phyloP scores from a whole-genome alignment of 2,113 vertebrate genomes.

The Natator depressus region DNA sequence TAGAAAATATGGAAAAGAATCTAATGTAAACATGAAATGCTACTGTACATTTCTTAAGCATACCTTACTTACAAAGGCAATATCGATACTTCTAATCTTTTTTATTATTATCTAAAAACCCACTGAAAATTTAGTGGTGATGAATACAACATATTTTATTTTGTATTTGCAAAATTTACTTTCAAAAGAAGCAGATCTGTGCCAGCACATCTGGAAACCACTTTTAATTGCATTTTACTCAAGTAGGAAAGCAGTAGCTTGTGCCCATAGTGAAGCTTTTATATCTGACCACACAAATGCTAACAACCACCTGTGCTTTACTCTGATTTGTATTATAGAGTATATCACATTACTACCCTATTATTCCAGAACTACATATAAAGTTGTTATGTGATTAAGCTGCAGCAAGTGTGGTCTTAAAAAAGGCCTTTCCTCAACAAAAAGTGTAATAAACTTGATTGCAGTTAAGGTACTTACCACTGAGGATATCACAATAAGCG shows the following conservation, averaged over 20 bases:
- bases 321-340: slow-evolving; percentile 60
- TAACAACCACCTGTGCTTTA: slow-evolving; percentile 67
- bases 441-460: slow-evolving; percentile 58
- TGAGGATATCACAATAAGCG: slow-evolving; percentile 34
- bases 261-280: slow-evolving; percentile 40
- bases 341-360: slow-evolving; percentile 60
- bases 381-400: slow-evolving; percentile 63
- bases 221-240: slow-evolving; percentile 73
- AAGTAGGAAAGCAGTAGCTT: slow-evolving; percentile 59
- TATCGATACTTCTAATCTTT: slow-evolving; percentile 48
- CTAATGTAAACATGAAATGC: neutral
- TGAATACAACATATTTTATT: slow-evolving; percentile 36
- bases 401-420: slow-evolving; percentile 64
- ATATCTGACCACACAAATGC: slow-evolving; percentile 68
- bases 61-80: neutral
- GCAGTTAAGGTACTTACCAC: slow-evolving; percentile 56
- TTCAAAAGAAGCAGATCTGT: slow-evolving; percentile 42
- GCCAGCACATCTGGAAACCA: slow-evolving; percentile 75
- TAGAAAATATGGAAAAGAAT: neutral
- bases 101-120: slow-evolving; percentile 65
- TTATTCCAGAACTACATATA: slow-evolving; percentile 65
- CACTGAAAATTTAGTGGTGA: slow-evolving; percentile 54
- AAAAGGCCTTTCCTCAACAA: slow-evolving; percentile 47
- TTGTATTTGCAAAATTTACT: slow-evolving; percentile 54
- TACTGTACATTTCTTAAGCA: neutral